These are phyloP conservation scores for Rhagonycha lutea DNA, from an alignment of 2,888 invertebrate species.

Conservation along the genomic window DNA sequence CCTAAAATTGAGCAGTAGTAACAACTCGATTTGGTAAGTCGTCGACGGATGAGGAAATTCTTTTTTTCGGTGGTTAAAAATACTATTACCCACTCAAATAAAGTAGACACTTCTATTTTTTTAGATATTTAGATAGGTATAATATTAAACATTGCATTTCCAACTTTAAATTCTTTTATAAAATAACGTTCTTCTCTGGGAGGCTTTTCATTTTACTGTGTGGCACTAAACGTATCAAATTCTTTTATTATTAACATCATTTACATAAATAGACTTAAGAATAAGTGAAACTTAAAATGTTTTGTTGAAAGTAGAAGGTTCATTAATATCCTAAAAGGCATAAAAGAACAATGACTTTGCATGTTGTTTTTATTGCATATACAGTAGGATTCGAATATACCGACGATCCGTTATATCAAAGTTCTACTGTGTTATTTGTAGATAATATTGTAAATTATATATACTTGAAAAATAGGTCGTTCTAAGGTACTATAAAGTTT, in stretches of 20 bases:
- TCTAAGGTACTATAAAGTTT: too few relatives aligned
- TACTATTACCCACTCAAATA: slow-evolving; percentile 28
- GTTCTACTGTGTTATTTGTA: too few relatives aligned
- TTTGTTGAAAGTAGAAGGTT: background rate
- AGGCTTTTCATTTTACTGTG: background rate
- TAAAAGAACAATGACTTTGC: background rate
- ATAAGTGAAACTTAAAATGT: background rate
- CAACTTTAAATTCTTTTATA: background rate
- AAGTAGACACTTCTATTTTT: slow-evolving; percentile 19
- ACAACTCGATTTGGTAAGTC: slow-evolving; percentile 28
- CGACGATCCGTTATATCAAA: too few relatives aligned
- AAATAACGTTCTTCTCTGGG: background rate
- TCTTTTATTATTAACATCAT: background rate
- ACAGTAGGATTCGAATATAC: too few relatives aligned
- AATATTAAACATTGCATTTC: slow-evolving; percentile 19
- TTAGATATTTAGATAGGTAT: slow-evolving; percentile 8
- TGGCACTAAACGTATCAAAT: background rate
- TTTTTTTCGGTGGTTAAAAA: slow-evolving; percentile 21
- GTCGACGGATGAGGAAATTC: slow-evolving; percentile 25
- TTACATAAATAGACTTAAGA: background rate
- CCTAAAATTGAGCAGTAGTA: slow-evolving; percentile 24
- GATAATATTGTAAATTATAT: too few relatives aligned
- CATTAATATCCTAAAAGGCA: background rate
- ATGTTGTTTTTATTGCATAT: background rate
- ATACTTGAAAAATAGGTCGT: too few relatives aligned